Base-by-base conservation (phyloP, 2,113 vertebrate genomes). In the Hippocampus abdominalis region DNA sequence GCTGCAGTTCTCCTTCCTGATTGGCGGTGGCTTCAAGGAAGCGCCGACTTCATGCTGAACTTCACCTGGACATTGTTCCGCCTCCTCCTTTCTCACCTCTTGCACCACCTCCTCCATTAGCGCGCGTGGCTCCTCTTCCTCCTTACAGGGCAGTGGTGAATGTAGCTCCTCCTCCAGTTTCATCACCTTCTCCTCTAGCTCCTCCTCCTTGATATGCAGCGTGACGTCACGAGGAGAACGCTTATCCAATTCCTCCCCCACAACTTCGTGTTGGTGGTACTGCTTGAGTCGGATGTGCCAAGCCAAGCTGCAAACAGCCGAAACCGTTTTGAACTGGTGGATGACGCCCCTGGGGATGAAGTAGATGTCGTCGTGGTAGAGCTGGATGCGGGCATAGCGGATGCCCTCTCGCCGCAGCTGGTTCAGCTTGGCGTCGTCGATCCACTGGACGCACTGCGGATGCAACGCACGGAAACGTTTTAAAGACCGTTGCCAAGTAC, bases 301-400 rank as follows among this genome's bases (percentile, higher is more conserved):
- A 40, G 97, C 97, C 88, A 99, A 92, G 79, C 97, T 99, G 89
- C 96, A 98, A 66, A 98, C 97, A 2, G 97, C 94, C 2, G 97
- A 97, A 76, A 99, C 96, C 0, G 96, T 98, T 92, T 98, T 98
- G 91, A 99, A 99, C 90, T 99, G 97, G 90, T 99, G 97, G 75
- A 98, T 95, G 59, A 99, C 97, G 85, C 95, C 96, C 87, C 97
- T 94, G 36, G 97, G 97, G 83, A 99, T 99, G 89, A 98, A 99
- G 88, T 99, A 99, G 91, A 99, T 97, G 92, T 99, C 97, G 66
- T 98, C 94, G 87, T 99, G 96, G 4, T 96, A 97, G 51, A 99
- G 91, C 80, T 99, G 97, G 82, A 99, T 96, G 29, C 96, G 94
- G 74, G 97, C 97, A 63, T 99, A 98, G 68, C 97, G 94, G 86